Base-by-base conservation (phyloP, 2,797 vertebrate species). In the Euphonia xanthogaster region DNA sequence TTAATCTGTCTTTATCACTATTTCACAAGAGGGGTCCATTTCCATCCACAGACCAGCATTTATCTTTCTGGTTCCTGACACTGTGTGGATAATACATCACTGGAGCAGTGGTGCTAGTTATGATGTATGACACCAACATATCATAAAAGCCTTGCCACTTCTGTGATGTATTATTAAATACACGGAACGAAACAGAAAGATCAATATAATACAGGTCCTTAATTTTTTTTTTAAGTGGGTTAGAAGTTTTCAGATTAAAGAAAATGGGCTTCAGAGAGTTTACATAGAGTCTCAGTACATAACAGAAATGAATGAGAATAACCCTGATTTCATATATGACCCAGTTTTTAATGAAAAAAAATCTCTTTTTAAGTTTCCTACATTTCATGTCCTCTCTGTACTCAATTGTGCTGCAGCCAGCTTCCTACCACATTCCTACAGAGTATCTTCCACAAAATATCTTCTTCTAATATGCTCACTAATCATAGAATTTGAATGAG, bases 131-230 rank as follows among this genome's bases (percentile, higher is more conserved):
- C 89, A 94, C 86, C 75, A 94, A 88, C 80, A 76, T 82, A 96
- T 92, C 97, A 97, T 95, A 94, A 93, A 96, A 97, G 77, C 48
- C 77, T 85, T 95, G 95, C 95, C 83, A 94, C 86, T 88, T 79
- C 61, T 86, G 53, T 97, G 95, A 97, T 97, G 93, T 94, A 95
- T 97, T 96, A 96, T 96, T 95, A 87, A 97, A 96, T 95, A 92
- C 91, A 91, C 12, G 9, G 80, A 91, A 88, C 82, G 86, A 89
- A 95, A 84, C 60, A 80, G 89, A 86, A 94, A 94, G 75, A 97
- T 96, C 94, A 76, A 96, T 95, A 94, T 91, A 89, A 76, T 92
- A 22, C 21, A 16, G 70, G 42, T 19, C 48, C 44, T 91, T 92
- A 91, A 75, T 88, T 94, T 93, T 94, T 93, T 94, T 94, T 93